phyloP scores from a whole-genome alignment of 2,888 invertebrate species.

The Notodonta dromedarius region DNA sequence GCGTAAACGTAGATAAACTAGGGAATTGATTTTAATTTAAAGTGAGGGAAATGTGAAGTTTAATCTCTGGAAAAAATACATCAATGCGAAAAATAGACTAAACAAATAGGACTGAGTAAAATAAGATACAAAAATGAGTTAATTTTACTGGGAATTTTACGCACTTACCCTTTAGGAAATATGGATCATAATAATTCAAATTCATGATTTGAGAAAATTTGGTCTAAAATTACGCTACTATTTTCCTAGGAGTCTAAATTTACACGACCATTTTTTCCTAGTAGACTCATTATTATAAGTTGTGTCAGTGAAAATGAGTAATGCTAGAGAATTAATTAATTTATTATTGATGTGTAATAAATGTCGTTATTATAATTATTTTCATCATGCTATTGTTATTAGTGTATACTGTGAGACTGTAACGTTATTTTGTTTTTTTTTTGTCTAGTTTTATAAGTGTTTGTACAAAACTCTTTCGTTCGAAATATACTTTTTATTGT shows the following conservation, averaged over 20 bases:
- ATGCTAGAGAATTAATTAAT: slow-evolving; percentile 7
- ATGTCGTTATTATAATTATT: slow-evolving; percentile 21
- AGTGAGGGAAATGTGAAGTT: too few species aligned
- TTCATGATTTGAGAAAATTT: too few species aligned
- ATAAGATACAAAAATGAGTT: too few species aligned
- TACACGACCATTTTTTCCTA: slow-evolving; percentile 5
- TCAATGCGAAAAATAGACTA: too few species aligned
- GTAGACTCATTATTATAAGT: slow-evolving; percentile 6
- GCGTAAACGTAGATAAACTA: too few species aligned
- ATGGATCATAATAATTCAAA: too few species aligned
- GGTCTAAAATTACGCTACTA: too few species aligned
- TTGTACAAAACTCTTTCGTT: slow-evolving; percentile 71
- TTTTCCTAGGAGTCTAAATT: not conserved
- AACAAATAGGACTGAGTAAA: too few species aligned
- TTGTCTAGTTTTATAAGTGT: slow-evolving; percentile 62
- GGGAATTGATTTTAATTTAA: too few species aligned
- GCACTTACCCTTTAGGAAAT: too few species aligned
- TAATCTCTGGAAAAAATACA: too few species aligned
- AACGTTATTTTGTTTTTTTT: slow-evolving; percentile 38
- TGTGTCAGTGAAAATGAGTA: slow-evolving; percentile 5
- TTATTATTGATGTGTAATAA: slow-evolving; percentile 13
- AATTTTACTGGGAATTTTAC: too few species aligned
- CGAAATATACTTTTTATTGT: slow-evolving; percentile 41
- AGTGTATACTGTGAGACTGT: slow-evolving; percentile 31
- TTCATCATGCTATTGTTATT: not conserved